Evolutionary conservation across 2,113 vertebrate species (phyloP), one percentile per base, ranked within the genome.

Genomic region (Anser brachyrhynchus): DNA sequence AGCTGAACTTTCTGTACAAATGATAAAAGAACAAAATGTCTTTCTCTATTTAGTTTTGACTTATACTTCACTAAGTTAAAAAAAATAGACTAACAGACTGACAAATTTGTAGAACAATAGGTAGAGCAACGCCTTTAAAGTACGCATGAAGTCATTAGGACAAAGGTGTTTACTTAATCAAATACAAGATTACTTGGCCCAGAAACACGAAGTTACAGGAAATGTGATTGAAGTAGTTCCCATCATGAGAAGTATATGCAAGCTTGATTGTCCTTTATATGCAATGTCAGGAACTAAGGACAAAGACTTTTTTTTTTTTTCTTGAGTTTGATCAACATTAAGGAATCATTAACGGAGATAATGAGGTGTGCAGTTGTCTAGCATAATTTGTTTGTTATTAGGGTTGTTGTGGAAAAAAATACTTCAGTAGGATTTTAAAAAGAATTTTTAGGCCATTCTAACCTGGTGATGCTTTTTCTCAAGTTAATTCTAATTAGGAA

Each of bases 141-240:
- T 13, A 95, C 92, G 95, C 73, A 76, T 87, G 92, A 87, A 96
- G 92, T 95, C 89, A 91, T 89, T 59, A 95, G 95, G 93, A 96
- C 93, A 96, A 96, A 96, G 92, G 91, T 96, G 93, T 96, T 96
- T 97, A 96, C 93, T 95, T 94, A 97, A 96, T 96, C 93, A 95
- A 96, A 96, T 84, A 49, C 73, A 87, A 87, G 95, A 95, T 94
- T 96, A 94, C 83, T 96, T 97, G 95, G 93, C 88, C 76, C 95
- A 75, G 77, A 91, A 96, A 83, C 86, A 79, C 33, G 62, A 96
- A 93, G 71, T 96, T 94, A 95, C 93, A 96, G 96, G 96, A 97
- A 96, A 96, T 75, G 77, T 92, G 91, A 93, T 1, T 93, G 89
- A 94, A 93, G 70, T 73, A 76, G 86, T 94, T 96, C 92, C 84